Percentiles rank a stretch among this genome's conserved stretches.
These are phyloP conservation scores for Meloe dianella DNA, from an alignment of 2,888 invertebrate genomes.

Conservation along the genomic window DNA sequence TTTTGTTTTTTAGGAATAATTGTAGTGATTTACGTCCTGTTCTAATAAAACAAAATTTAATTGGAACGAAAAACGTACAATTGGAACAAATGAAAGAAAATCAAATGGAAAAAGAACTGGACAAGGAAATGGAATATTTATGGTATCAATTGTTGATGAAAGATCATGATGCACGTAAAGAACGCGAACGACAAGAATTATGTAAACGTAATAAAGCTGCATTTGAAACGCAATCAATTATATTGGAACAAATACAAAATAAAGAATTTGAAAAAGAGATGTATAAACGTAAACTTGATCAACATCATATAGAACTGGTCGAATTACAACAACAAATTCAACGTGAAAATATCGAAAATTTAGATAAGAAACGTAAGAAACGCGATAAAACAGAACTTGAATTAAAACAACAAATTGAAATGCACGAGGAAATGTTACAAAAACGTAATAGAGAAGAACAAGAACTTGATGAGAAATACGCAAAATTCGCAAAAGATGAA, in stretches of 20 bases:
- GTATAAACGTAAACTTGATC: slow-evolving; percentile 42
- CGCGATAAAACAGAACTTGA: slow-evolving; percentile 47
- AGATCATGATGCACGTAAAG: slow-evolving; percentile 64
- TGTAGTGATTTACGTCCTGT: slow-evolving; percentile 62
- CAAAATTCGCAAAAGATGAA: slow-evolving; percentile 48
- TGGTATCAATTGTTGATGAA: slow-evolving; percentile 68
- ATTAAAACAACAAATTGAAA: slow-evolving; percentile 50
- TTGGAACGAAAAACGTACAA: slow-evolving; percentile 64
- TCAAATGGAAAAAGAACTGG: slow-evolving; percentile 61
- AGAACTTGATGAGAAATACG: slow-evolving; percentile 50
- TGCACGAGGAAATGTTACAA: slow-evolving; percentile 45
- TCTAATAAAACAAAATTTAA: slow-evolving; percentile 59
- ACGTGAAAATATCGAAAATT: slow-evolving; percentile 48
- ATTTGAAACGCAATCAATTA: slow-evolving; percentile 53
- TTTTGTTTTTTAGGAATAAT: slow-evolving; percentile 43
- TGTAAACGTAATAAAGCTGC: slow-evolving; percentile 58
- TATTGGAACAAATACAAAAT: slow-evolving; percentile 54
- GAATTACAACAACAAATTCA: slow-evolving; percentile 46
- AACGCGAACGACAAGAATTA: slow-evolving; percentile 63
- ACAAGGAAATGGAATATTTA: slow-evolving; percentile 66
- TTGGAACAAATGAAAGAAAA: slow-evolving; percentile 69
- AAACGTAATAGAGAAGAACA: slow-evolving; percentile 52
- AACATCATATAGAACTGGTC: slow-evolving; percentile 49
- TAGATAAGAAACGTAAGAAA: slow-evolving; percentile 42
- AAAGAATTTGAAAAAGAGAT: slow-evolving; percentile 51